Conservation (phyloP, 2,113 vertebrate species). For the Corythaixoides concolor region DNA sequence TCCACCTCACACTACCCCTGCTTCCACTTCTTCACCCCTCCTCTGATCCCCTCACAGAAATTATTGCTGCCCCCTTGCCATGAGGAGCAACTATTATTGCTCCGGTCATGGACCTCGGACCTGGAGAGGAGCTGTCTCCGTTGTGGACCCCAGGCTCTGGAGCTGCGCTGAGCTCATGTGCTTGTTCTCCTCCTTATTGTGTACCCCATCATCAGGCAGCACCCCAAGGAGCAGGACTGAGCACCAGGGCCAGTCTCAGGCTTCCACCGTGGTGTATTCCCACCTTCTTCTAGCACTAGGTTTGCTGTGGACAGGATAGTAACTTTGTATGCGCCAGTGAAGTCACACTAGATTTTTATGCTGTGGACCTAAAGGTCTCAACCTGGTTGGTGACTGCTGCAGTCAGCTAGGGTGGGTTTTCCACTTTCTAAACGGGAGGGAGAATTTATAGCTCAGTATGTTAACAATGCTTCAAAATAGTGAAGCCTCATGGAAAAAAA, state of each 20-base stretch:
- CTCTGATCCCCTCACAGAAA: not conserved
- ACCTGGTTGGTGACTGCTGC: not conserved
- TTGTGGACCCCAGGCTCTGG: not conserved
- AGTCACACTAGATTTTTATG: not conserved
- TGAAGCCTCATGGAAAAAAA: not conserved
- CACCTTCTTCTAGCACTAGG: not conserved
- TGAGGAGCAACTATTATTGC: not conserved
- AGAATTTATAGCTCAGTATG: not conserved
- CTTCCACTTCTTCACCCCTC: not conserved
- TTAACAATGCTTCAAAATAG: not conserved
- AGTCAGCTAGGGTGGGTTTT: not conserved
- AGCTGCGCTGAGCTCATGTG: rapidly evolving
- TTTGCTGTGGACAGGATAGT: not conserved
- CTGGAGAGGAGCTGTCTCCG: not conserved
- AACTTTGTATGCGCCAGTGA: not conserved
- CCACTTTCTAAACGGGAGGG: not conserved
- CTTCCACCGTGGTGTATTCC: not conserved
- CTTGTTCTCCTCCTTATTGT: not conserved
- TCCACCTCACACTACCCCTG: not conserved
- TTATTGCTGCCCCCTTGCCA: not conserved
- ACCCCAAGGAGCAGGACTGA: not conserved
- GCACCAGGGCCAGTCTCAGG: not conserved
- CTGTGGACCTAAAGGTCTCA: not conserved
- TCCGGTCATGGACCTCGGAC: not conserved
- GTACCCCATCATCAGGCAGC: not conserved